Evolutionary conservation across 1,140 invertebrate genomes (phyloP).

Genomic region (Trichogramma pretiosum): DNA sequence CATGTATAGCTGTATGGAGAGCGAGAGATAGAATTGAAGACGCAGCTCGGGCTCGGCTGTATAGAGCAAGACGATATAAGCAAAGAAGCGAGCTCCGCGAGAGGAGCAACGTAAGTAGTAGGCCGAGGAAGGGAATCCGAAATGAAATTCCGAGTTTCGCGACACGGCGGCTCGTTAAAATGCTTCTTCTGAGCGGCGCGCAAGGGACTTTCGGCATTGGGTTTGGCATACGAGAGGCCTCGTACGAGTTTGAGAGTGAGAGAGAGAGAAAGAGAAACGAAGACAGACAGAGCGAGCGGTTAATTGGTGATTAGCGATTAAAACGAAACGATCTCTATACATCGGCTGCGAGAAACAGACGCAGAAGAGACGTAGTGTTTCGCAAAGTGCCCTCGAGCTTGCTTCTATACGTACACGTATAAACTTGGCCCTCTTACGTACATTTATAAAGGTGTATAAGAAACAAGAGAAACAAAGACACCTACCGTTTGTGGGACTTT

Average conservation of each 20-base stretch:
- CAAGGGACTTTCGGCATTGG: slow-evolving; percentile 44
- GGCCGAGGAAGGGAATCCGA: slow-evolving; percentile 26
- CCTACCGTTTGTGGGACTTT: no score
- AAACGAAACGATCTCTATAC: slow-evolving; percentile 40
- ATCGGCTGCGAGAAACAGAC: no score
- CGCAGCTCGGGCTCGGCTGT: slow-evolving; percentile 3
- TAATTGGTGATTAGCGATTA: slow-evolving; percentile 49
- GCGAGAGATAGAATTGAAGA: slow-evolving; percentile 2
- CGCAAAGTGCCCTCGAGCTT: no score
- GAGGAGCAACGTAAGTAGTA: slow-evolving; percentile 3
- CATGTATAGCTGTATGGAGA: slow-evolving; percentile 2
- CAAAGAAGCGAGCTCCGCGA: background rate
- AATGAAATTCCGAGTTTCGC: slow-evolving; percentile 41
- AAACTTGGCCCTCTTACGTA: no score
- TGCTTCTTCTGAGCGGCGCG: no score
- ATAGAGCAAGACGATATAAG: slow-evolving; percentile 5
- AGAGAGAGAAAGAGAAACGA: no score
- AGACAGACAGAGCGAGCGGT: no score
- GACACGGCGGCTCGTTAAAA: slow-evolving; percentile 48
- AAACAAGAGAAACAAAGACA: no score
- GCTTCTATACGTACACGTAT: no score
- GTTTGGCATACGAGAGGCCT: slow-evolving; percentile 39
- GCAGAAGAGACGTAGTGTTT: no score
- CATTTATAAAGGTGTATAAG: no score
- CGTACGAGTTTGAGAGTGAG: no score